Conservation (phyloP, 1,140 invertebrate species). For the Dryas iulia region DNA sequence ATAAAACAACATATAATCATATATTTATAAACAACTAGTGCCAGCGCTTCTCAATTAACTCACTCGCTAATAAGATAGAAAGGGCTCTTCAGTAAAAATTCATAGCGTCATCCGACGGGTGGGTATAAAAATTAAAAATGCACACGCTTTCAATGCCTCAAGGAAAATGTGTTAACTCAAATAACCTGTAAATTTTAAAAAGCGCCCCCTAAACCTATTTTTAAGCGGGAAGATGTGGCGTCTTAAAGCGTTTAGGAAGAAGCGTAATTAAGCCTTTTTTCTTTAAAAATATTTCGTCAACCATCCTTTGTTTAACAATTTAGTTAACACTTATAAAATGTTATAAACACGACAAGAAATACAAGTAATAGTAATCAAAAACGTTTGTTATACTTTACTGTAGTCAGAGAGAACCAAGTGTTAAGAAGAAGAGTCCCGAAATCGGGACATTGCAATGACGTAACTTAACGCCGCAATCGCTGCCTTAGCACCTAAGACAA, state of each 20-base stretch:
- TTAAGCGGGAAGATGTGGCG: constrained; percentile 17
- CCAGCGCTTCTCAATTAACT: constrained; percentile 54
- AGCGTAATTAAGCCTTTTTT: constrained; percentile 16
- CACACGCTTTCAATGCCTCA: constrained; percentile 59
- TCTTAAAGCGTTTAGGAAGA: constrained; percentile 26
- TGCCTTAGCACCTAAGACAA: too few species aligned
- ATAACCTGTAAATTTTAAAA: constrained; percentile 51
- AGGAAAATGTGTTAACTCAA: constrained; percentile 62
- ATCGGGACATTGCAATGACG: too few species aligned
- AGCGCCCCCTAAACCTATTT: constrained; percentile 37
- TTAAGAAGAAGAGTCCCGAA: too few species aligned
- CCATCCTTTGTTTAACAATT: not conserved
- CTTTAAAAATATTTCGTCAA: not conserved
- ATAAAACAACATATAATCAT: constrained; percentile 1
- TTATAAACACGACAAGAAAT: not conserved
- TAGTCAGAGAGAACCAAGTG: too few species aligned
- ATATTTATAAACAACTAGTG: constrained; percentile 25
- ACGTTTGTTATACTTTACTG: too few species aligned
- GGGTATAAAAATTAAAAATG: constrained; percentile 71
- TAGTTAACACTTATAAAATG: too few species aligned
- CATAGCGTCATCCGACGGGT: constrained; percentile 56
- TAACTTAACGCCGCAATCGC: too few species aligned
- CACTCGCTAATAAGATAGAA: constrained; percentile 63
- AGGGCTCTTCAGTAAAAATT: constrained; percentile 68
- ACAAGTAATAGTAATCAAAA: not conserved